Evolutionary conservation across 2,113 vertebrate genomes (phyloP).

Genomic region (Semnornis frantzii): DNA sequence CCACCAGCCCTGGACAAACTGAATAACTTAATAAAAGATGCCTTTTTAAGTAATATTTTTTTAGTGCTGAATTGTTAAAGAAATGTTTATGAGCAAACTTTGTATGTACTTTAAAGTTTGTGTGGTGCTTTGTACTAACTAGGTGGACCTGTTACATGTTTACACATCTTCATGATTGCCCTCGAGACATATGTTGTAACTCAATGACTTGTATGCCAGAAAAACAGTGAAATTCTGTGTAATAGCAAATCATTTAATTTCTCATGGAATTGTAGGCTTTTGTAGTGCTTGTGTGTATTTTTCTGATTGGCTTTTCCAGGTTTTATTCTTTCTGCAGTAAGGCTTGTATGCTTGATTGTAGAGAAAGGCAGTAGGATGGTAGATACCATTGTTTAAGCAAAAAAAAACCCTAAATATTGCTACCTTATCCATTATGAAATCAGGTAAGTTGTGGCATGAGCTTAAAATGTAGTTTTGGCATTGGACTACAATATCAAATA

Average conservation of each 20-base stretch:
- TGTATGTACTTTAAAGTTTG: constrained; percentile 62
- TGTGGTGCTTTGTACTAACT: constrained; percentile 72
- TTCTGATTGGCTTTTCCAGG: constrained; percentile 40
- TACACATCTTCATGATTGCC: constrained; percentile 60
- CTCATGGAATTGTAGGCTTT: constrained; percentile 43
- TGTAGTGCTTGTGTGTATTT: constrained; percentile 56
- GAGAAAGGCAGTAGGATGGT: constrained; percentile 58
- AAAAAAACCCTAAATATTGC: constrained; percentile 70
- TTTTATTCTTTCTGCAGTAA: constrained; percentile 57
- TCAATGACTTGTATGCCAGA: constrained; percentile 28
- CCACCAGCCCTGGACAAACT: constrained; percentile 67
- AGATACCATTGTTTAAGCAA: constrained; percentile 41
- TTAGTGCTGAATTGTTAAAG: constrained; percentile 70
- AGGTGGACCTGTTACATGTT: constrained; percentile 50
- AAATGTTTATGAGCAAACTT: constrained; percentile 73
- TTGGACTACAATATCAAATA: background rate
- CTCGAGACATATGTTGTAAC: constrained; percentile 6
- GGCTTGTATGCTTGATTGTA: constrained; percentile 31
- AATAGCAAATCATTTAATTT: constrained; percentile 47
- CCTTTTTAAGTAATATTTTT: constrained; percentile 76
- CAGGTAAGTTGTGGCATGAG: background rate
- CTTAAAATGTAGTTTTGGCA: background rate
- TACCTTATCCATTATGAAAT: constrained; percentile 14
- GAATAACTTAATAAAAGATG: constrained; percentile 71
- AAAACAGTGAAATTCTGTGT: constrained; percentile 35